Evolutionary conservation across 1,140 invertebrate genomes (phyloP).

Genomic region (Drosophila burlai): DNA sequence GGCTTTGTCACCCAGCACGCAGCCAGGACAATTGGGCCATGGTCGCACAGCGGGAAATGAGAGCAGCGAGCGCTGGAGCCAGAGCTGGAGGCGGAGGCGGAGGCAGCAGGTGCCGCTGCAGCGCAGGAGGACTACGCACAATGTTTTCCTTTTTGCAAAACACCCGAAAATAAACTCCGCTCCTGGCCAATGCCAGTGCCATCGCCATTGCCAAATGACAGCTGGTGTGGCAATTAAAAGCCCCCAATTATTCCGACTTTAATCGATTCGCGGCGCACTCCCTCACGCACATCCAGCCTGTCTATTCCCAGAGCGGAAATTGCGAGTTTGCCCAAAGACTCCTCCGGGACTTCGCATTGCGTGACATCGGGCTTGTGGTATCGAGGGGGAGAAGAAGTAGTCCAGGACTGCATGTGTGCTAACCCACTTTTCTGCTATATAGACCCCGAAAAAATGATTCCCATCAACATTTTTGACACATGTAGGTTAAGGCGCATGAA

Average conservation of each 20-base stretch:
- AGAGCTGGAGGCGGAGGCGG: not conserved
- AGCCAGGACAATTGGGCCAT: slow-evolving; percentile 42
- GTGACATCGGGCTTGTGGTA: slow-evolving; percentile 38
- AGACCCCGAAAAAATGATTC: slow-evolving; percentile 1
- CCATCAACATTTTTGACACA: slow-evolving; percentile 5
- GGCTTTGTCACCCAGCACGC: slow-evolving; percentile 55
- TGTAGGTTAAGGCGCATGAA: slow-evolving; percentile 11
- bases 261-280: slow-evolving; percentile 63
- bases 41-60: slow-evolving; percentile 42
- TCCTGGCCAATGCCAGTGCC: slow-evolving; percentile 9
- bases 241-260: slow-evolving; percentile 69
- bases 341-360: slow-evolving; percentile 46
- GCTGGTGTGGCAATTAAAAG: slow-evolving; percentile 69
- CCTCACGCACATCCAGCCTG: slow-evolving; percentile 45
- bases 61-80: slow-evolving; percentile 11
- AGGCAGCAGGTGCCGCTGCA: slow-evolving; percentile 30
- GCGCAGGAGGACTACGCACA: slow-evolving; percentile 5
- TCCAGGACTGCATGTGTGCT: slow-evolving; percentile 4
- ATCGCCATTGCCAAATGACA: slow-evolving; percentile 41
- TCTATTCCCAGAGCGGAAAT: slow-evolving; percentile 65
- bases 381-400: not conserved
- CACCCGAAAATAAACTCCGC: slow-evolving; percentile 9
- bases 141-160: slow-evolving; percentile 31
- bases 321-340: slow-evolving; percentile 50
- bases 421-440: slow-evolving; percentile 2